phyloP scores from a whole-genome alignment of 2,888 invertebrate species.

The Cyclophora punctaria region DNA sequence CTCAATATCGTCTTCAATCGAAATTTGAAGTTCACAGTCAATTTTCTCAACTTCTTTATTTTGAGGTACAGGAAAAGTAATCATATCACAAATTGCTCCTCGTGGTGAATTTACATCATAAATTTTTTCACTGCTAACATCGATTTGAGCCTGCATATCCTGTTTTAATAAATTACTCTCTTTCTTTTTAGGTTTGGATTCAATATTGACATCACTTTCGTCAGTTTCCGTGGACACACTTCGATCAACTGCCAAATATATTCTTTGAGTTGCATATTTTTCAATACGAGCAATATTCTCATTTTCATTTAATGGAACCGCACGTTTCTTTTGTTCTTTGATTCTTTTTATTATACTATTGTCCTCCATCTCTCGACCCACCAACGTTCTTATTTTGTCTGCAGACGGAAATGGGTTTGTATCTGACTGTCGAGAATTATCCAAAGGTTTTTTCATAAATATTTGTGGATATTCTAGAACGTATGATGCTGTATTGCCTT shows the following conservation, averaged over 20 bases:
- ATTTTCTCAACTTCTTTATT: no score
- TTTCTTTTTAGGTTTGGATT: no score
- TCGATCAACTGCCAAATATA: conserved; percentile 5
- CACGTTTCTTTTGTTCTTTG: conserved; percentile 9
- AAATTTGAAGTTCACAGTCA: no score
- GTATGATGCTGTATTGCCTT: conserved; percentile 46
- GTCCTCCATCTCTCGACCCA: conserved; percentile 11
- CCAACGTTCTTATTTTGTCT: conserved; percentile 13
- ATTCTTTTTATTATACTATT: conserved; percentile 6
- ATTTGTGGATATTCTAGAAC: conserved; percentile 59
- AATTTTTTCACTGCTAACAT: no score
- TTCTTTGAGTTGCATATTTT: conserved; percentile 2
- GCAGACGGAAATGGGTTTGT: conserved; percentile 5
- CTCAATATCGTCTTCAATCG: no score
- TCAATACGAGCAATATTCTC: conserved; percentile 5
- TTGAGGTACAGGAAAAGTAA: no score
- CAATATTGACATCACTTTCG: no score
- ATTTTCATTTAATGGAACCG: conserved; percentile 11
- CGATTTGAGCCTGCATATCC: no score
- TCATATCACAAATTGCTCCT: no score
- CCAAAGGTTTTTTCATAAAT: conserved; percentile 50
- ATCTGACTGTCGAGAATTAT: conserved; percentile 21
- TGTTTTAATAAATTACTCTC: no score
- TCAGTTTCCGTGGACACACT: neutral
- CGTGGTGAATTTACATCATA: no score